These are phyloP conservation scores for Drosophila meridiana DNA, from an alignment of 2,888 invertebrate genomes.

Conservation along the genomic window DNA sequence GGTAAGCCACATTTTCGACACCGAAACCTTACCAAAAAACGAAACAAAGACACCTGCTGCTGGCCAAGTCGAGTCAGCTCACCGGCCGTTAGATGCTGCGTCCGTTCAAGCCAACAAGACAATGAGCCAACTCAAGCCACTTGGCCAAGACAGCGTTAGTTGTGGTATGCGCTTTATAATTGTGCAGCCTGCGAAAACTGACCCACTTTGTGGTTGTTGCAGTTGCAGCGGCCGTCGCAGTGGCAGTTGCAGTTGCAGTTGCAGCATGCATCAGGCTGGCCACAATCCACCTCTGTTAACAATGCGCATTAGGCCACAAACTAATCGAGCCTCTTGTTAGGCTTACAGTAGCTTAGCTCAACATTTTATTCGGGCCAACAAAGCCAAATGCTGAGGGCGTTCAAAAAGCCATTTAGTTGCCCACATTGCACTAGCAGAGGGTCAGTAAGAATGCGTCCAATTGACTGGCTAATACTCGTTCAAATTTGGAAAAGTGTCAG, in stretches of 20 bases:
- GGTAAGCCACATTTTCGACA: constrained; percentile 77
- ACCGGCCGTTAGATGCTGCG: constrained; percentile 9
- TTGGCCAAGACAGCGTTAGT: constrained; percentile 19
- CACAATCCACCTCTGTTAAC: constrained; percentile 21
- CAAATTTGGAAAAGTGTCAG: not conserved
- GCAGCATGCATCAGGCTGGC: constrained; percentile 16
- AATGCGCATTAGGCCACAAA: constrained; percentile 33
- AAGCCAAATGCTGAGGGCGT: constrained; percentile 47
- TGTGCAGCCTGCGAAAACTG: constrained; percentile 63
- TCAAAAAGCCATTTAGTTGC: constrained; percentile 28
- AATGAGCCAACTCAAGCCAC: constrained; percentile 45
- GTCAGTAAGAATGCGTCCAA: not conserved
- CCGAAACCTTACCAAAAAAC: constrained; percentile 41
- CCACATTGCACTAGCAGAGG: constrained; percentile 22
- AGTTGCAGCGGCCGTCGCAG: constrained; percentile 1
- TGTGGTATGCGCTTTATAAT: constrained; percentile 72
- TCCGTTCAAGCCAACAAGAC: constrained; percentile 37
- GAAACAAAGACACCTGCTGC: constrained; percentile 69
- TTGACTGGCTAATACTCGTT: not conserved
- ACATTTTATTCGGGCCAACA: not conserved
- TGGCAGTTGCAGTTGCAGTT: constrained; percentile 2
- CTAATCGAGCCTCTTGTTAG: constrained; percentile 43
- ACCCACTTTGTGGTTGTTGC: constrained; percentile 59
- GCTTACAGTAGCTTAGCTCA: constrained; percentile 35
- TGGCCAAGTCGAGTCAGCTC: constrained; percentile 20